These are phyloP conservation scores for Emys orbicularis DNA, from an alignment of 2,797 vertebrate genomes.

Conservation along the genomic window DNA sequence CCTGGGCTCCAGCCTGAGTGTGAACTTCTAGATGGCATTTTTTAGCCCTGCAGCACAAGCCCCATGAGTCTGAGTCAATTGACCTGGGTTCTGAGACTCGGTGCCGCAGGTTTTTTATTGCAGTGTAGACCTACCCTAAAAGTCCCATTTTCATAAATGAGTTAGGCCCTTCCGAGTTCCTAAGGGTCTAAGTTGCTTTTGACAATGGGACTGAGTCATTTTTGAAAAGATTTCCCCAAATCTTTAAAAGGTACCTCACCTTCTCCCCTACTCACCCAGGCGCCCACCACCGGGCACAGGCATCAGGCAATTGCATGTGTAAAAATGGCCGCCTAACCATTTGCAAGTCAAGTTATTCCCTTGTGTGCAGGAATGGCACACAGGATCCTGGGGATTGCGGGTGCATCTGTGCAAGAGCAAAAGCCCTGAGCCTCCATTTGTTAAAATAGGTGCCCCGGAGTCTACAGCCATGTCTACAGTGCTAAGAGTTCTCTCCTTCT, in stretches of 20 bases:
- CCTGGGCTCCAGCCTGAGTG: too few relatives aligned
- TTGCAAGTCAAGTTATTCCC: background rate
- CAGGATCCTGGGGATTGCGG: rapidly evolving
- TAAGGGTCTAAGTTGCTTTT: background rate
- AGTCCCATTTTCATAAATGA: background rate
- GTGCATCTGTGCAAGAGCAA: rapidly evolving
- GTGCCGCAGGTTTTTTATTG: background rate
- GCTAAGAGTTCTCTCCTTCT: background rate
- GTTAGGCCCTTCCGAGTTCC: background rate
- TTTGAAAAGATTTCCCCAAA: background rate
- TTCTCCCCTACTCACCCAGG: background rate
- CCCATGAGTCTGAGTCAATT: too few relatives aligned
- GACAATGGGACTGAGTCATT: background rate
- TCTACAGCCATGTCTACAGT: background rate
- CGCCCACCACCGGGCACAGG: background rate
- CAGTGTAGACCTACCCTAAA: background rate
- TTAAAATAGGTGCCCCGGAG: background rate
- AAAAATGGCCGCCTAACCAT: background rate
- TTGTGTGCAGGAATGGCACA: rapidly evolving
- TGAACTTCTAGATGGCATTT: too few relatives aligned
- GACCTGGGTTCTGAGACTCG: background rate
- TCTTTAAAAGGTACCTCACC: background rate
- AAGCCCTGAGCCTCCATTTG: background rate
- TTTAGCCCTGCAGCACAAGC: too few relatives aligned
- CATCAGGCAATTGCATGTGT: background rate